A percentile compares a stretch with the other conserved stretches of the same genome.
Evolutionary conservation across 2,113 vertebrate genomes (phyloP).

Genomic region (Copsychus sechellarum): DNA sequence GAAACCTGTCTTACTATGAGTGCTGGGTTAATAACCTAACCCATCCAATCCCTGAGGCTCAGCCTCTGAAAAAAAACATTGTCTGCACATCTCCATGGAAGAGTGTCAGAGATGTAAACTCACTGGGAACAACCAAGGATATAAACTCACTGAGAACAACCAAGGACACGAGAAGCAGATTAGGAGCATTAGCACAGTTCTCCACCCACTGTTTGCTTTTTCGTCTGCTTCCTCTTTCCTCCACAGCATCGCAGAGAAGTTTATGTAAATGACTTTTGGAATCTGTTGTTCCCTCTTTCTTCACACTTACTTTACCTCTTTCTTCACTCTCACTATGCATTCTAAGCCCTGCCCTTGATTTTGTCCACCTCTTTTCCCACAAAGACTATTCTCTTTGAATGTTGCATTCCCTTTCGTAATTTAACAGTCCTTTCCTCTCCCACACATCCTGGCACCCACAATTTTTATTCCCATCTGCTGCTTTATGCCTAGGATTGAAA

Average conservation of each 20-base stretch:
- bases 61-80: background rate
- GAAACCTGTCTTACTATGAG: background rate
- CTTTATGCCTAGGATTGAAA: constrained; percentile 67
- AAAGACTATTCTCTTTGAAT: background rate
- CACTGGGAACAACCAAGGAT: background rate
- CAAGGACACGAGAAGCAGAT: constrained; percentile 30
- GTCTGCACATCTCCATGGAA: background rate
- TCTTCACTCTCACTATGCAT: background rate
- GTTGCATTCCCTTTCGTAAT: constrained; percentile 10
- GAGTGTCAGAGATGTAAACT: background rate
- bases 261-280: background rate
- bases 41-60: background rate
- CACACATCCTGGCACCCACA: constrained; percentile 64
- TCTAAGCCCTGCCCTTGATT: background rate
- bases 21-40: background rate
- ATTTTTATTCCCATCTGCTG: constrained; percentile 66
- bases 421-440: constrained; percentile 63
- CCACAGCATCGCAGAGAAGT: background rate
- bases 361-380: background rate
- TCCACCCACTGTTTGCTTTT: constrained; percentile 46
- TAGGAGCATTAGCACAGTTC: constrained; percentile 49
- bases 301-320: background rate
- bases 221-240: constrained; percentile 2
- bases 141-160: constrained; percentile 2
- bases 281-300: background rate